phyloP scores from a whole-genome alignment of 2,113 vertebrate genomes.

The Opisthocomus hoazin region DNA sequence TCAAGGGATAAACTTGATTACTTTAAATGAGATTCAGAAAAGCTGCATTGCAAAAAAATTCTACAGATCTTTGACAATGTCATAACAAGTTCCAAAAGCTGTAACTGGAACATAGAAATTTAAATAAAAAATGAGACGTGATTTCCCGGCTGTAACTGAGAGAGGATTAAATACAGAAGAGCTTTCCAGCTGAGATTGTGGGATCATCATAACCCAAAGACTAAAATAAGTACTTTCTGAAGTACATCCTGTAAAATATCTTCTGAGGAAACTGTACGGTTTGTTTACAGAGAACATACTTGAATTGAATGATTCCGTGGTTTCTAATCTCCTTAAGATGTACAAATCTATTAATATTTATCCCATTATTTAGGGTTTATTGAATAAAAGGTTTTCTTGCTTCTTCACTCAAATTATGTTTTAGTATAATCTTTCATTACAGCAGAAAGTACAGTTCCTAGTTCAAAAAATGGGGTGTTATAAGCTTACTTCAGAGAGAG shows the following conservation, averaged over 20 bases:
- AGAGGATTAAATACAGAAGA: neutral
- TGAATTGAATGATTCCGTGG: neutral
- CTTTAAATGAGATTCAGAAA: neutral
- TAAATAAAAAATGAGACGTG: neutral
- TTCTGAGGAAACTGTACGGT: neutral
- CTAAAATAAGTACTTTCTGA: neutral
- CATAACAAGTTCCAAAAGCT: neutral
- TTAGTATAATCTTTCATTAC: neutral
- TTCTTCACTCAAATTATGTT: neutral
- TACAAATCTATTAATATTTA: neutral
- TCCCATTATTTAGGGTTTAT: neutral
- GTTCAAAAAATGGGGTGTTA: neutral
- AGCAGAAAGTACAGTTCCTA: neutral
- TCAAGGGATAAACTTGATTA: neutral
- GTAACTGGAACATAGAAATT: neutral
- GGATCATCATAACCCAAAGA: neutral
- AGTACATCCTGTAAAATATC: neutral
- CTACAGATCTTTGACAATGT: neutral
- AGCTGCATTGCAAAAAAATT: neutral
- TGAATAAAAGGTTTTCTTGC: neutral
- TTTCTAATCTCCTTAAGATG: neutral
- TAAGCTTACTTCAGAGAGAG: neutral
- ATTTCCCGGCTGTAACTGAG: neutral
- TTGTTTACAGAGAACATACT: neutral
- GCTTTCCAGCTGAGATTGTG: neutral